phyloP scores from a whole-genome alignment of 1,140 invertebrate species.

The Oryctes rhinoceros region DNA sequence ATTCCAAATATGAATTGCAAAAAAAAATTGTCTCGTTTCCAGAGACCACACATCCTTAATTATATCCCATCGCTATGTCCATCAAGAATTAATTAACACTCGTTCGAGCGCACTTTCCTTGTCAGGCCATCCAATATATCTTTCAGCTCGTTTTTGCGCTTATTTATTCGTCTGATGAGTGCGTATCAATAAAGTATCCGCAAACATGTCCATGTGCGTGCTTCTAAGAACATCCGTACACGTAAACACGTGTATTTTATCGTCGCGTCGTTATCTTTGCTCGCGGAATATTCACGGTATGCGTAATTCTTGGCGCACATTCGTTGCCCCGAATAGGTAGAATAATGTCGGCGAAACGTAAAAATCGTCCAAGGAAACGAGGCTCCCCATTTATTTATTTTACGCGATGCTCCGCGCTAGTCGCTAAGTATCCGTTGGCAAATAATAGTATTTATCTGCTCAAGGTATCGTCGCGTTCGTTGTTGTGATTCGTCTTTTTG shows the following conservation, averaged over 20 bases:
- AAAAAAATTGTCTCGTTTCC: background rate
- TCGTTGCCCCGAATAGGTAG: background rate
- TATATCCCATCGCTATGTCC: background rate
- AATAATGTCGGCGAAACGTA: background rate
- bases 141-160: background rate
- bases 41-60: background rate
- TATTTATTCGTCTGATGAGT: background rate
- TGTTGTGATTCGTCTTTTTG: no score
- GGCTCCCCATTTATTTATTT: background rate
- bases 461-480: no score
- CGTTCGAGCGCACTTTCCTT: background rate
- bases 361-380: background rate
- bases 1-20: background rate
- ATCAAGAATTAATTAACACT: background rate
- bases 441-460: no score
- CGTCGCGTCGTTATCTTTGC: background rate
- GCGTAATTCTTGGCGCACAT: background rate
- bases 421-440: background rate
- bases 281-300: background rate
- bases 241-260: background rate
- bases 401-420: background rate
- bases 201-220: background rate
- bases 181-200: background rate
- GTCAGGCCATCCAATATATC: background rate
- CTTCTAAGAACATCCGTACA: background rate